Evolutionary conservation across 1,140 invertebrate genomes (phyloP).

Genomic region (Vollenhovia emeryi): DNA sequence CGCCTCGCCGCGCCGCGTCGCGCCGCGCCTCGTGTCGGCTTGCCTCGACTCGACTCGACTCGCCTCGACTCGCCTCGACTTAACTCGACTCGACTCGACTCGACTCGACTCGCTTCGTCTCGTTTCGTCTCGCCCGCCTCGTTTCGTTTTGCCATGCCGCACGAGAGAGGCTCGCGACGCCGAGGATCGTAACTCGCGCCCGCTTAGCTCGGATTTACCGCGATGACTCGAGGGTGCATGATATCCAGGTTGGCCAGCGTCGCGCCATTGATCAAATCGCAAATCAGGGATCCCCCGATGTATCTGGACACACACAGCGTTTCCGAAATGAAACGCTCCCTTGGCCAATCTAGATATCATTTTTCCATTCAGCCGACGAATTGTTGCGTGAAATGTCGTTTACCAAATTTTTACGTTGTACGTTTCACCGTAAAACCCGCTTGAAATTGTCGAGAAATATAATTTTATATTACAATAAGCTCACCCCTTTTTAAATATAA

Average conservation of each 20-base stretch:
- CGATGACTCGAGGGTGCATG: conserved; percentile 8
- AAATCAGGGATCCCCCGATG: not conserved
- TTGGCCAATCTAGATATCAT: not conserved
- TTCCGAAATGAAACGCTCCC: not conserved
- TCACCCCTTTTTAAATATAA: too few relatives aligned
- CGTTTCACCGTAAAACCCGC: not conserved
- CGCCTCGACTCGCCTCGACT: not conserved
- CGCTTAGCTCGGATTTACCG: not conserved
- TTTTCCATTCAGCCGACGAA: not conserved
- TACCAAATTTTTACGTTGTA: not conserved
- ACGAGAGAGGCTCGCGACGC: not conserved
- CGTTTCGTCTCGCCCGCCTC: conserved; percentile 8
- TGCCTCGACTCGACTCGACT: conserved; percentile 29
- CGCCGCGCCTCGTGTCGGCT: conserved; percentile 50
- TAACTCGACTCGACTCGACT: conserved; percentile 3
- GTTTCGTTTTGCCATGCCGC: not conserved
- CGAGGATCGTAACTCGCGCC: conserved; percentile 13
- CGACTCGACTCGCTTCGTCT: conserved; percentile 17
- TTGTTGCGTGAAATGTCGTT: not conserved
- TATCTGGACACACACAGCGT: not conserved
- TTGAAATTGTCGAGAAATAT: not conserved
- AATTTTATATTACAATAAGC: too few relatives aligned
- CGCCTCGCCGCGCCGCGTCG: conserved; percentile 48
- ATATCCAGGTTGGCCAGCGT: not conserved
- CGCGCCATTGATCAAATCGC: conserved; percentile 11